phyloP scores from a whole-genome alignment of 2,113 vertebrate species.

The Ciconia boyciana region DNA sequence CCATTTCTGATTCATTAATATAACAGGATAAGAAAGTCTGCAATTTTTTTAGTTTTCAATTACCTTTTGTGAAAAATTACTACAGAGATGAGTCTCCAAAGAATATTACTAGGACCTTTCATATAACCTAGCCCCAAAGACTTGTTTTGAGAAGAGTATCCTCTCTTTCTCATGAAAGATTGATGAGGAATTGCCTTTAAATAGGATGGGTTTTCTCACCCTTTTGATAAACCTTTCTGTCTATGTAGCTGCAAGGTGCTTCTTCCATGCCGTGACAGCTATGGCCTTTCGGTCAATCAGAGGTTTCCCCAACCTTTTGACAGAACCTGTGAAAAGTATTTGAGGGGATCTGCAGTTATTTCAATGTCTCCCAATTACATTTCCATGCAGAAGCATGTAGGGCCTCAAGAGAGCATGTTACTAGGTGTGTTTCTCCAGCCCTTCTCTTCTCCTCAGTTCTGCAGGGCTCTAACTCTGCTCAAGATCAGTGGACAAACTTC shows the following conservation, averaged over 20 bases:
- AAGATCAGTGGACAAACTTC: not conserved
- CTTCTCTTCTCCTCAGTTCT: not conserved
- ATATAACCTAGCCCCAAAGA: not conserved
- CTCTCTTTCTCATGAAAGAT: not conserved
- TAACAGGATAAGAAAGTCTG: not conserved
- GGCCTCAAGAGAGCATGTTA: fast-evolving
- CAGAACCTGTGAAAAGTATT: not conserved
- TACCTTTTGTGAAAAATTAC: not conserved
- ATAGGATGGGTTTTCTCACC: not conserved
- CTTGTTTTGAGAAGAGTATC: not conserved
- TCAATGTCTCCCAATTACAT: not conserved
- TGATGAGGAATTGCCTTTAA: not conserved
- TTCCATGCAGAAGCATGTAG: not conserved
- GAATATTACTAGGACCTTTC: not conserved
- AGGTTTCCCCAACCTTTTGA: not conserved
- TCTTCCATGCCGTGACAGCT: not conserved
- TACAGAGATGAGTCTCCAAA: not conserved
- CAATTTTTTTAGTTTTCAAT: not conserved
- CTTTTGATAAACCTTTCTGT: not conserved
- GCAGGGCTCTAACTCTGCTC: not conserved
- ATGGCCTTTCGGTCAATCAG: not conserved
- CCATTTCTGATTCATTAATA: not conserved
- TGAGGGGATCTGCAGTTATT: not conserved
- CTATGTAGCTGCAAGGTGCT: not conserved
- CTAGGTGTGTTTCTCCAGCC: not conserved